These are phyloP conservation scores for Acleris laterana DNA, from an alignment of 2,888 invertebrate genomes.

Conservation along the genomic window DNA sequence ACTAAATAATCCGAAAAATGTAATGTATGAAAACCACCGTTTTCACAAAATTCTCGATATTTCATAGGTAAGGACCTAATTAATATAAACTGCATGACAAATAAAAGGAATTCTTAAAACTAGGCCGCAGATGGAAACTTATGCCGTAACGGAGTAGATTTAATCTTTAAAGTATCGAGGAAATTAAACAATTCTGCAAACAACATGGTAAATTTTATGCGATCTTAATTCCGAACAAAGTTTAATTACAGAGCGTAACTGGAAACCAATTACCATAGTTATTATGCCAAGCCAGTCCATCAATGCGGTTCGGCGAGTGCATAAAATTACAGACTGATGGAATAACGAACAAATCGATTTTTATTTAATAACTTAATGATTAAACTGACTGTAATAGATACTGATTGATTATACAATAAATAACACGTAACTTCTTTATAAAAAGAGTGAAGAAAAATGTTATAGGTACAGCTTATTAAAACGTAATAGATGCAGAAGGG, in stretches of 20 bases:
- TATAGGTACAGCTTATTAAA: not conserved
- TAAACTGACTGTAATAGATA: not conserved
- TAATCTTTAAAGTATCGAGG: no score
- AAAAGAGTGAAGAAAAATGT: not conserved
- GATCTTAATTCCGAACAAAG: not conserved
- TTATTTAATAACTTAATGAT: not conserved
- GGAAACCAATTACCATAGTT: slow-evolving; percentile 10
- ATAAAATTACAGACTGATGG: slow-evolving; percentile 17
- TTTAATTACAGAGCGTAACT: not conserved
- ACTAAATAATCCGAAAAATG: no score
- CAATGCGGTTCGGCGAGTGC: slow-evolving; percentile 10
- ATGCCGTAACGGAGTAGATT: no score
- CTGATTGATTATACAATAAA: not conserved
- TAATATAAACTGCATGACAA: no score
- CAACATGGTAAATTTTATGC: no score
- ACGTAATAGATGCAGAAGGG: slow-evolving; percentile 1
- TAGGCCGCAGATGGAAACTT: no score
- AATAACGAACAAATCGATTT: slow-evolving; percentile 7
- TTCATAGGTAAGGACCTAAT: no score
- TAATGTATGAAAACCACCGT: no score
- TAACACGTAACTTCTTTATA: no score
- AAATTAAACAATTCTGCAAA: no score
- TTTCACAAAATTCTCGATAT: no score
- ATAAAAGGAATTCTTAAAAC: no score
- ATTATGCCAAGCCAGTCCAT: slow-evolving; percentile 10